Percentiles rank a stretch among this genome's conserved stretches.
phyloP scores from a whole-genome alignment of 2,797 vertebrate genomes.

The Hoplostethus mediterraneus region DNA sequence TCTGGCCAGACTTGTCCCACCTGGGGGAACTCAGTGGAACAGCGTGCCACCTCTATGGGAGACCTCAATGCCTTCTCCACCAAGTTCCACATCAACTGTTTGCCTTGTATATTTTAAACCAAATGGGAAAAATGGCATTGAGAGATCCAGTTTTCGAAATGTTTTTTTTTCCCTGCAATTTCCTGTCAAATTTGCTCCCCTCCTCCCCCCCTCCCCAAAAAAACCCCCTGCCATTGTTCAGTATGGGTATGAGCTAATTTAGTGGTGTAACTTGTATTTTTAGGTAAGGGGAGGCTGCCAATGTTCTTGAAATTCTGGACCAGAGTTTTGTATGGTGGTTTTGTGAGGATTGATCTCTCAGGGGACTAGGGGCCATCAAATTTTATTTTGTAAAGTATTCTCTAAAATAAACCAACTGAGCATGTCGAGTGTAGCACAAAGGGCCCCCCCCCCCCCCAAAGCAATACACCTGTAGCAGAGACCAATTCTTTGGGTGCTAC shows the following conservation, averaged over 20 bases:
- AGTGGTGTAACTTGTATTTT: constrained; percentile 43
- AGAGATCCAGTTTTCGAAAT: constrained; percentile 50
- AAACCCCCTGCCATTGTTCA: constrained; percentile 46
- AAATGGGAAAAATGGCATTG: constrained; percentile 71
- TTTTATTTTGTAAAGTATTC: constrained; percentile 46
- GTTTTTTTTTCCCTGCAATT: constrained; percentile 19
- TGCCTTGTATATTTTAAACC: constrained; percentile 76
- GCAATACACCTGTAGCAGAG: constrained; percentile 67
- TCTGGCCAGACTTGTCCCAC: constrained; percentile 67
- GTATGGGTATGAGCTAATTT: constrained; percentile 48
- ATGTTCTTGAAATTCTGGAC: constrained; percentile 56
- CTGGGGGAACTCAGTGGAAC: constrained; percentile 55
- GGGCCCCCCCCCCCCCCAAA: constrained; percentile 9
- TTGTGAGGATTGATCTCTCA: constrained; percentile 73
- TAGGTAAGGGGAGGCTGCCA: constrained; percentile 39
- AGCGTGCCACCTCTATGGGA: constrained; percentile 62
- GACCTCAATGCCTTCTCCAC: constrained; percentile 71
- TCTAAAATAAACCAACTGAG: constrained; percentile 50
- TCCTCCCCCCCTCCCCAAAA: constrained; percentile 1
- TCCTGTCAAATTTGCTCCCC: constrained; percentile 38
- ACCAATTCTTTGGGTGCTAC: constrained; percentile 55
- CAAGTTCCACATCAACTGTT: constrained; percentile 69
- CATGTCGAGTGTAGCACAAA: constrained; percentile 62
- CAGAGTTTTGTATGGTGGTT: constrained; percentile 49
- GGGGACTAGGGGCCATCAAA: constrained; percentile 72